A percentile compares a stretch with the other conserved stretches of the same genome.
Evolutionary conservation across 1,140 invertebrate species (phyloP).

Genomic region (Tribolium madens): DNA sequence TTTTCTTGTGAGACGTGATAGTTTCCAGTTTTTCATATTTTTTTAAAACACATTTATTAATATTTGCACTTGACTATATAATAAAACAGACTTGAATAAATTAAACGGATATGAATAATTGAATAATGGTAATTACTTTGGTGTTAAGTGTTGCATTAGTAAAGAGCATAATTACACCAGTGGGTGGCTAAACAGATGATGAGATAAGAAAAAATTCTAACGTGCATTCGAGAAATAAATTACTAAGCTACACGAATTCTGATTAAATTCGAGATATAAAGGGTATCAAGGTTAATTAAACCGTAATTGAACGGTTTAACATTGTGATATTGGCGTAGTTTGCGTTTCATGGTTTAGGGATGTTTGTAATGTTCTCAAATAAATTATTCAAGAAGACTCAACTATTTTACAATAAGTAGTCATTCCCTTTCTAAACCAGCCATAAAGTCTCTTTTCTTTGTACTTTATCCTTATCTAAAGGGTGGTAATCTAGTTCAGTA

Average conservation of each 20-base stretch:
- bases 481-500: neutral
- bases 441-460: neutral
- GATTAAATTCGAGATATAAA: neutral
- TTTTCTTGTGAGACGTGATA: neutral
- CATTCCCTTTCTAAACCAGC: too few relatives aligned
- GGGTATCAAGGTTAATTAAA: conserved; percentile 13
- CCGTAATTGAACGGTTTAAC: neutral
- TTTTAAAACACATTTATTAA: neutral
- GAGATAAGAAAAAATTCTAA: neutral
- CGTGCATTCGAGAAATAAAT: neutral
- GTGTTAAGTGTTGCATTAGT: neutral
- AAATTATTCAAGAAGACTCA: too few relatives aligned
- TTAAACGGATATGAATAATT: neutral
- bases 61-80: neutral
- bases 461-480: neutral
- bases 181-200: neutral
- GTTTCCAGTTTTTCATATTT: neutral
- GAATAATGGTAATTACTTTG: neutral
- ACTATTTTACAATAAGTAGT: too few relatives aligned
- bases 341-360: neutral
- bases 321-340: neutral
- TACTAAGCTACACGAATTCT: neutral
- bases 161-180: neutral
- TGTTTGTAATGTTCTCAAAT: too few relatives aligned
- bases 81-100: neutral